Base-by-base conservation (phyloP, 2,797 vertebrate species). In the Tragopan temminckii region DNA sequence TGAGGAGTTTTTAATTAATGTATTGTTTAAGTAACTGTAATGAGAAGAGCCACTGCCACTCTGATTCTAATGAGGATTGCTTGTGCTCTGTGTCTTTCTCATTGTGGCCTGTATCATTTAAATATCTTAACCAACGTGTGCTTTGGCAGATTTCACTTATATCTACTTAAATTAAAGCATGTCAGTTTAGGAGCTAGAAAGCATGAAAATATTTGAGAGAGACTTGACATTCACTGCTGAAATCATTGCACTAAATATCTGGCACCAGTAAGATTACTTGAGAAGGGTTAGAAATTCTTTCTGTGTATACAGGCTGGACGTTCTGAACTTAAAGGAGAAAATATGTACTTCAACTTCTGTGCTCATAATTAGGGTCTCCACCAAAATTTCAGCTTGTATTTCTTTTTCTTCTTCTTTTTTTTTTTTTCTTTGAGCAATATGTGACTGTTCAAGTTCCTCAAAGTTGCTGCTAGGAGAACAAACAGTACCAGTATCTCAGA, bases 1-100 rank as follows among this genome's bases (percentile, higher is more conserved):
- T 74, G 70, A 88, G 69, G 58, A 91, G 66, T 91, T 95, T 96
- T 93, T 85, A 95, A 94, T 96, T 93, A 95, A 96, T 95, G 92
- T 95, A 92, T 92, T 96, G 87, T 95, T 94, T 93, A 95, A 94
- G 64, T 95, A 95, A 89, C 74, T 79, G 46, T 79, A 83, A 81
- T 50, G 29, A 95, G 89, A 93, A 55, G 38, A 63, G 67, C 59
- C 92, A 40, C 42, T 85, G 76, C 69, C 70, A 90, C 77, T 72
- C 52, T 94, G 76, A 79, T 90, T 95, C 85, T 95, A 93, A 93
- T 91, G 90, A 96, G 87, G 74, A 87, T 85, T 95, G 42, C 57
- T 57, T 83, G 92, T 79, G 76, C 52, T 93, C 80, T 89, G 20
- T 81, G 57, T 72, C 87, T 89, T 93, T 89, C 76, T 89, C 8